phyloP scores from a whole-genome alignment of 2,797 vertebrate species.

The Miichthys miiuy region DNA sequence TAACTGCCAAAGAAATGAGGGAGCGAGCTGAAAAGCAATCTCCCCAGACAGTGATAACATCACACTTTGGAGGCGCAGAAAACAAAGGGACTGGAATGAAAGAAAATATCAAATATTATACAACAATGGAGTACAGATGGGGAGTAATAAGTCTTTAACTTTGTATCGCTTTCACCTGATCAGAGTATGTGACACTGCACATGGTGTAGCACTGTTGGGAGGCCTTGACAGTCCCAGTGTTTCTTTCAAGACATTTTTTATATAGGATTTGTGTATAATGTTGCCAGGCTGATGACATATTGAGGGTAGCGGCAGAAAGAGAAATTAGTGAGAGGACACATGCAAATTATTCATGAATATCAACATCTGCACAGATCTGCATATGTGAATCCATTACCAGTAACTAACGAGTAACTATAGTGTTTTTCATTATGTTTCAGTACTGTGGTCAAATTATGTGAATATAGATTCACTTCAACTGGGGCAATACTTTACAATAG shows the following conservation, averaged over 20 bases:
- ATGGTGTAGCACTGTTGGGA: neutral
- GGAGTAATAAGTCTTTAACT: constrained; percentile 53
- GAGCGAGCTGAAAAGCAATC: constrained; percentile 73
- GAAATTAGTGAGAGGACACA: constrained; percentile 13
- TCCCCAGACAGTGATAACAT: constrained; percentile 69
- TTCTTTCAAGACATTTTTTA: constrained; percentile 1
- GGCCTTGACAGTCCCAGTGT: neutral
- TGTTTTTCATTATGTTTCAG: neutral
- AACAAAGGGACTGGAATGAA: constrained; percentile 55
- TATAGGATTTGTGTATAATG: neutral
- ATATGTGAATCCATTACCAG: neutral
- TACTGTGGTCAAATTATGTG: neutral
- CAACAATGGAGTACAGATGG: constrained; percentile 30
- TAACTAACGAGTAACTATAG: neutral
- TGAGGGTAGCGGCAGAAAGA: constrained; percentile 13
- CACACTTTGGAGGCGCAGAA: constrained; percentile 59
- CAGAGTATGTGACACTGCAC: constrained; percentile 19
- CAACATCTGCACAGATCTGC: neutral
- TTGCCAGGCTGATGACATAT: constrained; percentile 3
- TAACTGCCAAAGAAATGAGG: constrained; percentile 77
- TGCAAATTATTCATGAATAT: neutral
- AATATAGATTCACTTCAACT: neutral
- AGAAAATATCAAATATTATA: constrained; percentile 68
- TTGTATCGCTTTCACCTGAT: constrained; percentile 52
- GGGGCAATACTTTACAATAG: neutral